Evolutionary conservation across 2,888 invertebrate genomes (phyloP).

Genomic region (Atethmia centrago): DNA sequence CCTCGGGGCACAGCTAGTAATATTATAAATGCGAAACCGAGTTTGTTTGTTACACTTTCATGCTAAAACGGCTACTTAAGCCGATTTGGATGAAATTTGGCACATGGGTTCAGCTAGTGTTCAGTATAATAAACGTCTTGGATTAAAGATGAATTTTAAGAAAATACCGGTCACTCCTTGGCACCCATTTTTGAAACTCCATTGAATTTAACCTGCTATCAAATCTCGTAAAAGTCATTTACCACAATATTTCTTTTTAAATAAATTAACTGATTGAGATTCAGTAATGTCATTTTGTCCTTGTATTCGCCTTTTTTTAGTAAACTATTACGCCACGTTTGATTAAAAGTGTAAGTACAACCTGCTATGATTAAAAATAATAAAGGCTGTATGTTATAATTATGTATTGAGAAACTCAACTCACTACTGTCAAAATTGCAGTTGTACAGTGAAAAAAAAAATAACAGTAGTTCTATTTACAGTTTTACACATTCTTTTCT

Average conservation of each 20-base stretch:
- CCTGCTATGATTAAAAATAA: constrained; percentile 34
- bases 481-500: neutral
- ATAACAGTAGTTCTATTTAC: constrained; percentile 13
- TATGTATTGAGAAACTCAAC: constrained; percentile 32
- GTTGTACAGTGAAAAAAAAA: neutral
- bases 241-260: too few relatives aligned
- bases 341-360: constrained; percentile 33
- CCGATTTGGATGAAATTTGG: too few relatives aligned
- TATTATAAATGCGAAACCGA: too few relatives aligned
- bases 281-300: constrained; percentile 8
- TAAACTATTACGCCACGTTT: constrained; percentile 31
- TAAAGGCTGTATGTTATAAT: constrained; percentile 37
- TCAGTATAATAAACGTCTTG: neutral
- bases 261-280: neutral
- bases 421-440: constrained; percentile 16
- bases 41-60: too few relatives aligned
- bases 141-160: neutral
- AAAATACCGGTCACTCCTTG: neutral
- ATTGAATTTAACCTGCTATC: neutral
- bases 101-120: too few relatives aligned
- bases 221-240: neutral
- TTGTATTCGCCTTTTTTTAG: constrained; percentile 35
- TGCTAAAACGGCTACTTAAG: too few relatives aligned
- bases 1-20: too few relatives aligned
- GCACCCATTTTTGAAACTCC: neutral